phyloP scores from a whole-genome alignment of 2,113 vertebrate species.

The Puffinus mauretanicus region DNA sequence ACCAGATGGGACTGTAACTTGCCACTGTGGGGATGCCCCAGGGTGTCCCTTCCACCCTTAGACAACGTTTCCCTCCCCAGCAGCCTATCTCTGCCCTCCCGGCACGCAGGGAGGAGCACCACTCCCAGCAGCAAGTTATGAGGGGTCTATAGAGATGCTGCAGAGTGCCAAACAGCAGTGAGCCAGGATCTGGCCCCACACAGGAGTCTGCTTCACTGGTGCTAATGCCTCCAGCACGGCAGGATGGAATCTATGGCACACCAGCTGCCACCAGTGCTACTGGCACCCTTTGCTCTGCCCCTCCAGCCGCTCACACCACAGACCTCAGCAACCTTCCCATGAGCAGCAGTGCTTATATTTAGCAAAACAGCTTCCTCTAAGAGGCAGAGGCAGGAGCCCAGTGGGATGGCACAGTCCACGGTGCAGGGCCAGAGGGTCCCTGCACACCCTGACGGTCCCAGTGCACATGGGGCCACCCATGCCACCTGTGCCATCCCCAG shows the following conservation, averaged over 20 bases:
- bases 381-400: not conserved
- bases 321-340: not conserved
- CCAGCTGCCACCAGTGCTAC: not conserved
- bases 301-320: not conserved
- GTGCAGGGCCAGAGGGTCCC: not conserved
- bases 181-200: not conserved
- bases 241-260: fast-evolving
- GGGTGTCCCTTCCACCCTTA: not conserved
- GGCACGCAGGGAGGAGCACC: fast-evolving
- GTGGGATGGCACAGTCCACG: fast-evolving
- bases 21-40: not conserved
- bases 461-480: fast-evolving
- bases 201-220: not conserved
- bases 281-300: not conserved
- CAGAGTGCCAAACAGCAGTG: fast-evolving
- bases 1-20: not conserved
- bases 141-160: not conserved
- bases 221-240: not conserved
- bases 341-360: not conserved
- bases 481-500: fast-evolving
- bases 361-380: not conserved
- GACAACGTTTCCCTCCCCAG: not conserved
- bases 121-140: not conserved
- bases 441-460: not conserved
- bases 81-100: not conserved